Evolutionary conservation across 2,113 vertebrate species (phyloP).

Genomic region (Prionailurus bengalensis): DNA sequence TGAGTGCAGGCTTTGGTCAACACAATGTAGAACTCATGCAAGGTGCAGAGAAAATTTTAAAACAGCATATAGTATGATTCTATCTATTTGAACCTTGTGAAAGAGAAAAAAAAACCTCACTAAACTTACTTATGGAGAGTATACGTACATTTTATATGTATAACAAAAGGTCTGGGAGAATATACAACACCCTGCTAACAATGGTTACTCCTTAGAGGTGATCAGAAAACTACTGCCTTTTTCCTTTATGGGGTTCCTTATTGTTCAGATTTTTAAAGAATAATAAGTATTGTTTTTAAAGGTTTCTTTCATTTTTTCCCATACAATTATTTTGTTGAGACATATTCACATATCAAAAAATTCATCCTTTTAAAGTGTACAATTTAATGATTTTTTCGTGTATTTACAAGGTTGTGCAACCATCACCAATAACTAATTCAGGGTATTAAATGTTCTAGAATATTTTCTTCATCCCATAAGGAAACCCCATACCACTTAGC

Average conservation of each 20-base stretch:
- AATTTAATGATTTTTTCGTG: not conserved
- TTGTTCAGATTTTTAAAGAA: not conserved
- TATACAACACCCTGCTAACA: not conserved
- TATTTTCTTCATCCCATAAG: not conserved
- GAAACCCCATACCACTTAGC: not conserved
- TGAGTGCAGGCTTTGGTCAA: not conserved
- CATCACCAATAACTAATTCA: not conserved
- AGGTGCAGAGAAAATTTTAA: conserved; percentile 5
- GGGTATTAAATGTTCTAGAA: conserved; percentile 38
- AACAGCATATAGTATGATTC: not conserved
- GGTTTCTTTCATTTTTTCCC: not conserved
- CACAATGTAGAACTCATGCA: not conserved
- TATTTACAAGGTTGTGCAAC: not conserved
- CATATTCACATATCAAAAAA: not conserved
- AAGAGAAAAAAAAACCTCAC: not conserved
- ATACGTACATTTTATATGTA: conserved; percentile 32
- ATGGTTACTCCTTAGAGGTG: not conserved
- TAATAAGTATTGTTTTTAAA: not conserved
- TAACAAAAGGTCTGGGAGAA: conserved; percentile 1
- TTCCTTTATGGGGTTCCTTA: not conserved
- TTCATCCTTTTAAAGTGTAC: not conserved
- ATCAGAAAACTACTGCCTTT: not conserved
- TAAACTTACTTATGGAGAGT: conserved; percentile 29
- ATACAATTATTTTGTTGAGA: conserved; percentile 11
- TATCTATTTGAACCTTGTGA: conserved; percentile 15